These are phyloP conservation scores for Drosophila sechellia DNA, from an alignment of 1,140 invertebrate species.

Conservation along the genomic window DNA sequence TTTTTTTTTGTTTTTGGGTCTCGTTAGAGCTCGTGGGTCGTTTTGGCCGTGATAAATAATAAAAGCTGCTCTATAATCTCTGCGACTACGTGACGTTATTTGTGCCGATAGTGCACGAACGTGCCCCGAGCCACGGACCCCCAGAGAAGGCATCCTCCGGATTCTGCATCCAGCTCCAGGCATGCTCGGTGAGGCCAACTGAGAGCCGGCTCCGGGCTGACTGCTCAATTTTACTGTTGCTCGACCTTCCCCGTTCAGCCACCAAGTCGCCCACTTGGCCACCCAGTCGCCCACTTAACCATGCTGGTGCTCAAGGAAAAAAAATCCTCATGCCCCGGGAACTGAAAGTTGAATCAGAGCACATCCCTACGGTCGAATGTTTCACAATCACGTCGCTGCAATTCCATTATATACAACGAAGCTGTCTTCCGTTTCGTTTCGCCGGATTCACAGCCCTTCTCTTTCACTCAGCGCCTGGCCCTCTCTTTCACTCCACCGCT, in stretches of 20 bases:
- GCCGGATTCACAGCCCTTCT: conserved; percentile 11
- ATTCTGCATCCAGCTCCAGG: conserved; percentile 29
- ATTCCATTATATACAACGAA: conserved; percentile 82
- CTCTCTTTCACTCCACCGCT: conserved; percentile 4
- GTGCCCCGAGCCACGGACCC: conserved; percentile 50
- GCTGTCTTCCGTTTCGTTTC: conserved; percentile 25
- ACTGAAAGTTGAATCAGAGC: conserved; percentile 83
- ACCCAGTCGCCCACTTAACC: background rate
- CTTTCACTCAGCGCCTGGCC: background rate
- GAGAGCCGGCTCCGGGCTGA: conserved; percentile 49
- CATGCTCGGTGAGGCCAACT: conserved; percentile 63
- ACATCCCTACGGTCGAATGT: conserved; percentile 84
- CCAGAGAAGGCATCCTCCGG: conserved; percentile 18
- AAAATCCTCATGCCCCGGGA: conserved; percentile 57
- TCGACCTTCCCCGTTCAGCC: conserved; percentile 13
- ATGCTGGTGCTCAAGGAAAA: conserved; percentile 27
- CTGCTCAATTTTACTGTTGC: conserved; percentile 73
- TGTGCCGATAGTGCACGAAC: conserved; percentile 84
- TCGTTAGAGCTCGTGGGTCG: conserved; percentile 77
- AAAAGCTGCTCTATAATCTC: conserved; percentile 84
- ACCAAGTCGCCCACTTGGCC: no score
- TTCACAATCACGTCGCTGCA: conserved; percentile 84
- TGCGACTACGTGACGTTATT: conserved; percentile 84
- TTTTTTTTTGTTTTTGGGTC: conserved; percentile 44
- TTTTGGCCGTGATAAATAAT: conserved; percentile 82